phyloP scores from a whole-genome alignment of 2,797 vertebrate genomes.

The Rhyacichthys aspro region DNA sequence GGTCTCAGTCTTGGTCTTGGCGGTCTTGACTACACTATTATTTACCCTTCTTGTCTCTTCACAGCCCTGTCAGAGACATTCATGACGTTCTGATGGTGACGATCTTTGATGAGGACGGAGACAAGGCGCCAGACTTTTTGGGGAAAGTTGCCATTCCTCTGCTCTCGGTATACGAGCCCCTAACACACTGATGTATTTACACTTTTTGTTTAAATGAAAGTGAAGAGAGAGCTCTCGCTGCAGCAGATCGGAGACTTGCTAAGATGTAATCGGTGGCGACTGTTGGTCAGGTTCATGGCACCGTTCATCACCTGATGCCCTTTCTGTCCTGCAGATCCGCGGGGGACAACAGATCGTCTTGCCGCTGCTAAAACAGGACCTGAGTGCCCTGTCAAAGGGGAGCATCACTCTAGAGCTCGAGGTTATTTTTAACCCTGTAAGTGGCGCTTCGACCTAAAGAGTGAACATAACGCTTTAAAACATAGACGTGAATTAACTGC shows the following conservation, averaged over 20 bases:
- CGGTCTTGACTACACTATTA: too few relatives aligned
- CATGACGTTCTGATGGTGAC: constrained; percentile 93
- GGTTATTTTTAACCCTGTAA: constrained; percentile 94
- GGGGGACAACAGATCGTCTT: constrained; percentile 84
- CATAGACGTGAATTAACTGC: constrained; percentile 21
- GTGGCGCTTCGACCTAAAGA: constrained; percentile 60
- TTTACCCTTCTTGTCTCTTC: constrained; percentile 29
- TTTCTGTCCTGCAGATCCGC: constrained; percentile 82
- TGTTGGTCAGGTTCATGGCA: constrained; percentile 53
- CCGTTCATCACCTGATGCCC: constrained; percentile 62
- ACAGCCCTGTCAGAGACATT: constrained; percentile 93
- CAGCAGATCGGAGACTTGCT: constrained; percentile 36
- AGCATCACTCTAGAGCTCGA: constrained; percentile 91
- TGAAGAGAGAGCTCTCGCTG: constrained; percentile 58
- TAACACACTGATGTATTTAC: constrained; percentile 52
- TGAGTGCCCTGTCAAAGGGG: constrained; percentile 89
- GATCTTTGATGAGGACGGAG: constrained; percentile 96
- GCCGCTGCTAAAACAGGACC: constrained; percentile 90
- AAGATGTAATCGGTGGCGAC: constrained; percentile 62
- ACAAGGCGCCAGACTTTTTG: constrained; percentile 96
- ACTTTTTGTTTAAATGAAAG: constrained; percentile 64
- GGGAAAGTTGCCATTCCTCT: constrained; percentile 94
- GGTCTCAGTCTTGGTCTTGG: too few relatives aligned
- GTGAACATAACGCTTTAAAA: constrained; percentile 23
- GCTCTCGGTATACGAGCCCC: constrained; percentile 82